These are phyloP conservation scores for Acanthurus tractus DNA, from an alignment of 2,797 vertebrate genomes.

Conservation along the genomic window DNA sequence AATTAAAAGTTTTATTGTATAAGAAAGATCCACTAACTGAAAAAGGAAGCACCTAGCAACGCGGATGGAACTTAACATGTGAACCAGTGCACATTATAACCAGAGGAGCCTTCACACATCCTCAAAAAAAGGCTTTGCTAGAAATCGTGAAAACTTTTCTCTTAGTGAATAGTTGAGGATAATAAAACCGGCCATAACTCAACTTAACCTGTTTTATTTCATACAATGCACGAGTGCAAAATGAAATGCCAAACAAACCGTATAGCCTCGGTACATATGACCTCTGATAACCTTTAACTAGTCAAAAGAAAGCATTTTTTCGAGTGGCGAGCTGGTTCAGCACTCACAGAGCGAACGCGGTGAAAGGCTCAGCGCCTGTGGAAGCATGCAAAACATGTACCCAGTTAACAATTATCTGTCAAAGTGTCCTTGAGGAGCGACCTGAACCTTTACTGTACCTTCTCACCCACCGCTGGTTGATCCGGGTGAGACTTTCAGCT, in stretches of 20 bases:
- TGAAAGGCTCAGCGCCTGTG: not conserved
- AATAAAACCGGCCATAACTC: not conserved
- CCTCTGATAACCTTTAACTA: constrained; percentile 18
- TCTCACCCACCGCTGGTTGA: not conserved
- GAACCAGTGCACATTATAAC: constrained; percentile 9
- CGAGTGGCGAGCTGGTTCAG: not conserved
- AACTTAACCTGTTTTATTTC: not conserved
- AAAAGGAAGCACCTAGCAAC: not conserved
- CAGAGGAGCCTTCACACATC: not conserved
- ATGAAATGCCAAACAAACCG: constrained; percentile 1
- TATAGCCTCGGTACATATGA: not conserved
- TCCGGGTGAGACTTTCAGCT: constrained; percentile 3
- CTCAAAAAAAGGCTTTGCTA: not conserved
- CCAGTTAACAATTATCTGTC: constrained; percentile 33
- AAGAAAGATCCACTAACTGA: not conserved
- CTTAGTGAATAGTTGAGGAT: not conserved
- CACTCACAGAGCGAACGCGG: not conserved
- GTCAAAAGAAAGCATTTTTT: not conserved
- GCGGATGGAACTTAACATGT: not conserved
- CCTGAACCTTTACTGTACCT: constrained; percentile 3
- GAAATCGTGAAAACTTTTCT: not conserved
- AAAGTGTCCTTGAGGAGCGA: constrained; percentile 44
- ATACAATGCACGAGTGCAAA: not conserved
- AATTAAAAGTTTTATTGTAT: not conserved
- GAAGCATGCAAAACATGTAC: not conserved